These are phyloP conservation scores for Atherinomorus stipes DNA, from an alignment of 2,113 vertebrate genomes.

Conservation along the genomic window DNA sequence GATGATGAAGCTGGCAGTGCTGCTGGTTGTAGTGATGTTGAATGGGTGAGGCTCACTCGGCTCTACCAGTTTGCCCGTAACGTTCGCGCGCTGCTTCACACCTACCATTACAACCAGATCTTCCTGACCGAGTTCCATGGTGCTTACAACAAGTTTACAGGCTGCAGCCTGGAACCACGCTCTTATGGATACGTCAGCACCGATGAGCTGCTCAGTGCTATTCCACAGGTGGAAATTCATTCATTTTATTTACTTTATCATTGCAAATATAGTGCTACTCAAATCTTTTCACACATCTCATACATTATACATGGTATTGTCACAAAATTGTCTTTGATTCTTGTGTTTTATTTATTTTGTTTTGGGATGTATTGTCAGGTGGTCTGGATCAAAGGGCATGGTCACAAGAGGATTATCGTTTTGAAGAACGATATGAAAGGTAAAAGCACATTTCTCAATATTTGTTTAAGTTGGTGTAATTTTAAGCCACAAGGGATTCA, in stretches of 20 bases:
- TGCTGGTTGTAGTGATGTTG: conserved; percentile 60
- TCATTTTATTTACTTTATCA: too few relatives aligned
- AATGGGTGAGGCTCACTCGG: conserved; percentile 90
- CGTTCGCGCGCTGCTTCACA: conserved; percentile 92
- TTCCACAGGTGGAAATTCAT: conserved; percentile 88
- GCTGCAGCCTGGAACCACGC: conserved; percentile 87
- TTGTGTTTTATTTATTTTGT: not conserved
- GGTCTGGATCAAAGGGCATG: conserved; percentile 98
- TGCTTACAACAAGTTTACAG: conserved; percentile 92
- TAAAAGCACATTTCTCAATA: conserved; percentile 63
- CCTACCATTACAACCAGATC: conserved; percentile 98
- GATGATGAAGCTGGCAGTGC: not conserved
- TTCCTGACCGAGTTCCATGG: conserved; percentile 93
- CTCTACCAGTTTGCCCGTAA: conserved; percentile 95
- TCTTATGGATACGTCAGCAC: conserved; percentile 87
- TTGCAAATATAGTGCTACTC: not conserved
- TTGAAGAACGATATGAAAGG: conserved; percentile 99
- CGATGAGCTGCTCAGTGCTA: conserved; percentile 92
- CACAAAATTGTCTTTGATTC: not conserved
- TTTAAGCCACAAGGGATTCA: not conserved
- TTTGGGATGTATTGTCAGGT: conserved; percentile 81
- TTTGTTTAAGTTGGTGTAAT: not conserved
- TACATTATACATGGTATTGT: not conserved
- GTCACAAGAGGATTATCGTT: conserved; percentile 98
- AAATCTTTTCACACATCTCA: not conserved